Base-by-base conservation (phyloP, 1,140 invertebrate species). In the Streblospio benedicti region DNA sequence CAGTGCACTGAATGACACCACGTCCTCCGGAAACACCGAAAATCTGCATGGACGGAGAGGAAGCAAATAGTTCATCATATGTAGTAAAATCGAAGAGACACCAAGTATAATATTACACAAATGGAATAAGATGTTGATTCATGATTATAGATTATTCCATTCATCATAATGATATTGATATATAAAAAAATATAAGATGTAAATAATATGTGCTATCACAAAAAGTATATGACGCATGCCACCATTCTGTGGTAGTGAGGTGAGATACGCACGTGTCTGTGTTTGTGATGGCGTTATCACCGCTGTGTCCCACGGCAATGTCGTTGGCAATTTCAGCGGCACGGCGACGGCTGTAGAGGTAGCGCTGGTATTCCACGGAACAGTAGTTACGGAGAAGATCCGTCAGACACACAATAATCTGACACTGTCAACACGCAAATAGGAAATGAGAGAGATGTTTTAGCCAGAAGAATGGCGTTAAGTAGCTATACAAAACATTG, bases 321-420 rank as follows among this genome's bases (percentile, higher is more conserved):
- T 23, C 18, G 18, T 30, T 25, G 16, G 23, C 31, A 38, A 16
- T 23, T 38, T 56, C 16, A 18, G 20, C 32, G 32, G 33, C 32
- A n/a, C n/a, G 38, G 4, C 43, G 18, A 18, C 27, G 4, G 14
- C 32, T 38, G 30, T 32, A 56, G 4, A 18, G 9, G 38, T 56
- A 56, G 4, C 53, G 14, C 43, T 16, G 53, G 4, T 25, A 56
- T 25, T 59, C 57, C 28, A 51, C 12, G 3, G 18, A 28, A 18
- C 31, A 18, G 35, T 31, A 51, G 44, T 59, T 59, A 33, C 43
- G 45, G 28, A 59, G 45, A 28, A 59, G 45, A 18, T 59, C 57
- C 2, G 57, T 59, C 18, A 59, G 25, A 51, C 57, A 59, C 6
- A 51, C 33, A 5, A 59, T 30, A 4, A 59, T 50, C 31, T 59